Percentiles rank a stretch among this genome's conserved stretches.
Conservation (phyloP, 2,888 invertebrate genomes). For the Sinodicranocentrus sp. region DNA sequence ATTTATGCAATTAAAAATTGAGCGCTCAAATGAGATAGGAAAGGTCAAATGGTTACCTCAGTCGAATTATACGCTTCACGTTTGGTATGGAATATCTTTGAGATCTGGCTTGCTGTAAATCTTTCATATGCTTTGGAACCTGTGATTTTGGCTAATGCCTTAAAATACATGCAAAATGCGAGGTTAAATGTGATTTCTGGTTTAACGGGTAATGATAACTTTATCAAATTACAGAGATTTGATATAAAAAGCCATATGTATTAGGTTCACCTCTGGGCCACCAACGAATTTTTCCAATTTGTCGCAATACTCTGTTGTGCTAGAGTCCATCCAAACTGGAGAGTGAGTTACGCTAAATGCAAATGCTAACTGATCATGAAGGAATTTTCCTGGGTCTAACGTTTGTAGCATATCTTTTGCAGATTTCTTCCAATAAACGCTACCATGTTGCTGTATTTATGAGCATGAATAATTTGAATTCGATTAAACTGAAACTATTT, state of each 20-base stretch:
- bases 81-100: slow-evolving; percentile 88
- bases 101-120: slow-evolving; percentile 96
- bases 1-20: neutral
- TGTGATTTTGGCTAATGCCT: slow-evolving; percentile 89
- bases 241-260: too few relatives aligned
- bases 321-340: slow-evolving; percentile 98
- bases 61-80: slow-evolving; percentile 86
- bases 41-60: slow-evolving; percentile 80
- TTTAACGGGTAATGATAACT: too few relatives aligned
- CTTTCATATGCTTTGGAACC: slow-evolving; percentile 93
- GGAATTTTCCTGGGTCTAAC: slow-evolving; percentile 86
- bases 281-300: slow-evolving; percentile 90
- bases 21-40: slow-evolving; percentile 8
- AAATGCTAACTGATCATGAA: slow-evolving; percentile 90
- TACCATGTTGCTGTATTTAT: slow-evolving; percentile 93
- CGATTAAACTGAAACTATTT: neutral
- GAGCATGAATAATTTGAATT: neutral
- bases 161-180: slow-evolving; percentile 76
- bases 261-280: slow-evolving; percentile 83
- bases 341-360: slow-evolving; percentile 89
- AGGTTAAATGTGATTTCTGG: neutral
- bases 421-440: slow-evolving; percentile 94
- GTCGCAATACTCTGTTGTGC: slow-evolving; percentile 85
- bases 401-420: slow-evolving; percentile 83
- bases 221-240: too few relatives aligned